Evolutionary conservation across 2,113 vertebrate species (phyloP), one percentile per base, ranked within the genome.

Genomic region (Cochlearius cochlearius): DNA sequence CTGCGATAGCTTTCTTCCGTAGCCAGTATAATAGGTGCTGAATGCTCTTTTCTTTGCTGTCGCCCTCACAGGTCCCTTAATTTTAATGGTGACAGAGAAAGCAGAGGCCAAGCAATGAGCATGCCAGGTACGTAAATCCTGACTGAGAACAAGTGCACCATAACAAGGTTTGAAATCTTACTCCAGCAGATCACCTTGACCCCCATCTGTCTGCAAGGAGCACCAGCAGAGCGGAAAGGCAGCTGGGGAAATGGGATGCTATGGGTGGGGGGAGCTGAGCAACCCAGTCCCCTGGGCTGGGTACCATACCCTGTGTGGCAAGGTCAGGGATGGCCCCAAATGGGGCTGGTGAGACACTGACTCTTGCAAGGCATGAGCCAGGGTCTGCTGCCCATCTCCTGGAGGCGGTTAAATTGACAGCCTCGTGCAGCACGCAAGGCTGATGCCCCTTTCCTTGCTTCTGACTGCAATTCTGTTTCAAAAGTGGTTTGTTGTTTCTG

Each of bases 341-440:
- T 10, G 12, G 4, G 25, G 27, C 60, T 81, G n/a, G 10, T 53
- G 71, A 80, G 77, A 79, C 62, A 49, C 5, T 43, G 49, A 45
- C 34, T 17, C 26, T 55, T 25, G 39, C 1, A 2, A 45, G 58
- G 32, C 32, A 8, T 10, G 29, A 81, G 18, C 62, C 67, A 47
- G 52, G 43, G 36, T n/a, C 62, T 83, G 43, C 29, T 60, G 32
- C n/a, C 34, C 34, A 20, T n/a, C 39, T 91, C 55, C 73, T 56
- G 29, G 50, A 45, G 32, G n/a, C 67, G 72, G 22, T 17, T 78
- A 9, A 29, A 34, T 15, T 15, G 34, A 20, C 53, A 58, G 25
- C 27, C 29, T 64, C 4, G 0, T 8, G 67, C 12, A 49, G 19
- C 25, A 18, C 0, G 2, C 22, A 15, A 27, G 21, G 41, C 22